Conservation (phyloP, 2,797 vertebrate genomes). For the Melanotaenia maccullochi region DNA sequence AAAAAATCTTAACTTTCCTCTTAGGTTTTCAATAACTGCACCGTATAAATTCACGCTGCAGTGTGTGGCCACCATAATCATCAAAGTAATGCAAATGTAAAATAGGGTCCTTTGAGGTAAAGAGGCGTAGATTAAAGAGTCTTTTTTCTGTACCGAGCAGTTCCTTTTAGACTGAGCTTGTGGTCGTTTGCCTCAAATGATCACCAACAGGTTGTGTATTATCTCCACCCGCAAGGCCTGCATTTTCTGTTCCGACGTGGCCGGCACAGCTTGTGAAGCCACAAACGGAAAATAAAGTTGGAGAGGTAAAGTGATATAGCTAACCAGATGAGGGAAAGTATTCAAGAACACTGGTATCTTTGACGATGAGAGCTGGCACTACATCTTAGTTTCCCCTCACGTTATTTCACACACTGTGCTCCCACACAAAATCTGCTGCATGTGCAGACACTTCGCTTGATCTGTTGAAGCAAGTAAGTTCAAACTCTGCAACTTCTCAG, state of each 20-base stretch:
- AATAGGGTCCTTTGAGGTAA: conserved; percentile 41
- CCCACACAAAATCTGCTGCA: conserved; percentile 68
- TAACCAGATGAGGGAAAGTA: conserved; percentile 69
- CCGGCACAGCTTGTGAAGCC: conserved; percentile 34
- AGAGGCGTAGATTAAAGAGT: conserved; percentile 32
- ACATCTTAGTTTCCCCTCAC: conserved; percentile 52
- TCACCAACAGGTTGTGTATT: conserved; percentile 42
- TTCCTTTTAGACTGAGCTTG: conserved; percentile 35
- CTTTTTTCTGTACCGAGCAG: conserved; percentile 21
- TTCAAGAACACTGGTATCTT: conserved; percentile 57
- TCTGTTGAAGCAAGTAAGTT: conserved; percentile 57
- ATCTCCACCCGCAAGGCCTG: conserved; percentile 32
- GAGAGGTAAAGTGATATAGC: conserved; percentile 62
- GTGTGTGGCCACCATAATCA: conserved; percentile 3
- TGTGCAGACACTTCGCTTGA: conserved; percentile 54
- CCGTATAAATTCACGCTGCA: conserved; percentile 39
- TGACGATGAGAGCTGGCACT: conserved; percentile 50
- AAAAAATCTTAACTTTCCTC: conserved; percentile 30
- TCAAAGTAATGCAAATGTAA: conserved; percentile 49
- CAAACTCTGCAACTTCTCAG: conserved; percentile 54
- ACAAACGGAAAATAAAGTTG: conserved; percentile 63
- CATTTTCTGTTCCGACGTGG: conserved; percentile 20
- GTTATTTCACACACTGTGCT: conserved; percentile 62
- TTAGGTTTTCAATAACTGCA: conserved; percentile 17
- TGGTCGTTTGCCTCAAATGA: conserved; percentile 39